A percentile compares a stretch with the other conserved stretches of the same genome.
These are phyloP conservation scores for Allophyes oxyacanthae DNA, from an alignment of 2,888 invertebrate species.

Conservation along the genomic window DNA sequence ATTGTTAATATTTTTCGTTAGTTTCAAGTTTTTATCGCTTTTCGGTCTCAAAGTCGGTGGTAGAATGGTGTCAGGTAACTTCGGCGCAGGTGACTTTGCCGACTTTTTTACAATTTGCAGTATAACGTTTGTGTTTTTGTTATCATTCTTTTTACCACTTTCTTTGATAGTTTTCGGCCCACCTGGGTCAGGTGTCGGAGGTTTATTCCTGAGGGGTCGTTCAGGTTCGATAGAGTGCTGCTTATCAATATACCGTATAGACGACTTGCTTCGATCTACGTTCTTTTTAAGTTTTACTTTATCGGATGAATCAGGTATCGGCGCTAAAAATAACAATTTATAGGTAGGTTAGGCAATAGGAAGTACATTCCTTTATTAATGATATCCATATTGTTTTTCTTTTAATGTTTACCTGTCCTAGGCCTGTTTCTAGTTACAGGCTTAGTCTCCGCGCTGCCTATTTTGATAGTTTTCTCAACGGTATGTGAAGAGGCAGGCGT, in stretches of 20 bases:
- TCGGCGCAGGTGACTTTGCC: constrained; percentile 62
- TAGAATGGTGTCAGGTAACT: constrained; percentile 65
- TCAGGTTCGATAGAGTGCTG: constrained; percentile 65
- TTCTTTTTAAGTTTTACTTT: constrained; percentile 67
- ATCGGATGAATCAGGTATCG: constrained; percentile 61
- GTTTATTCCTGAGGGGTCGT: constrained; percentile 70
- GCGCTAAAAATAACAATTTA: constrained; percentile 55
- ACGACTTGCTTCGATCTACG: constrained; percentile 67
- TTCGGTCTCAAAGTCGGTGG: constrained; percentile 80
- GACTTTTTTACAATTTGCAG: constrained; percentile 82
- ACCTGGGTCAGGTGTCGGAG: constrained; percentile 69
- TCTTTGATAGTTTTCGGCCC: constrained; percentile 63
- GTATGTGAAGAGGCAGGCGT: constrained; percentile 68
- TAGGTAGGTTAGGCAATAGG: no score
- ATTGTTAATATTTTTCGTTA: constrained; percentile 83
- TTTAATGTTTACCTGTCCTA: constrained; percentile 73
- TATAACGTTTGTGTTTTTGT: constrained; percentile 73
- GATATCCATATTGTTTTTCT: no score
- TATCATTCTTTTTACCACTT: constrained; percentile 64
- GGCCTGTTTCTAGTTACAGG: constrained; percentile 85
- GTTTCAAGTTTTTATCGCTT: constrained; percentile 71
- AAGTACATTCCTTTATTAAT: no score
- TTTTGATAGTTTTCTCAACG: constrained; percentile 80
- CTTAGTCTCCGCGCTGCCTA: constrained; percentile 87
- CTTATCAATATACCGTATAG: constrained; percentile 67